A percentile compares a stretch with the other conserved stretches of the same genome.
Conservation (phyloP, 2,888 invertebrate genomes). For the Cosmia trapezina region DNA sequence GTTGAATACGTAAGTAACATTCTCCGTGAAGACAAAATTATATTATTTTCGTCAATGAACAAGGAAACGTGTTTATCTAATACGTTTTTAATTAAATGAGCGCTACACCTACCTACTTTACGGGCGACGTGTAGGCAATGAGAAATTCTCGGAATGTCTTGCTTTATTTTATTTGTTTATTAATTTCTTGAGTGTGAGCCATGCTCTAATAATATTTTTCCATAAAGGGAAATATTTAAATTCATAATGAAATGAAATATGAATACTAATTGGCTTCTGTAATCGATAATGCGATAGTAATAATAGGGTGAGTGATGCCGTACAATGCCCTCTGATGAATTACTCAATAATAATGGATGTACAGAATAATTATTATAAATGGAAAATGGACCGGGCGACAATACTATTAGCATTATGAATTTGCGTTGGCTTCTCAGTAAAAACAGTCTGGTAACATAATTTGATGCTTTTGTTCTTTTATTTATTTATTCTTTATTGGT, state of each 20-base stretch:
- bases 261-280: neutral
- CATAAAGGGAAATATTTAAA: no score
- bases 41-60: conserved; percentile 32
- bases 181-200: neutral
- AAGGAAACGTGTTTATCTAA: conserved; percentile 38
- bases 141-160: conserved; percentile 8
- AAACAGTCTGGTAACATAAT: neutral
- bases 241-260: neutral
- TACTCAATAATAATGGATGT: conserved; percentile 1
- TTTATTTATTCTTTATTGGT: no score
- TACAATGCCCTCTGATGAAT: conserved; percentile 14
- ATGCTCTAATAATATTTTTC: neutral
- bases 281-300: conserved; percentile 4
- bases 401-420: neutral
- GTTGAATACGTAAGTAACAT: no score
- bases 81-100: conserved; percentile 43
- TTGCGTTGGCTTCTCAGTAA: neutral
- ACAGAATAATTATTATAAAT: conserved; percentile 2
- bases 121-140: conserved; percentile 17
- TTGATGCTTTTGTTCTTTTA: no score
- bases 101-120: conserved; percentile 15
- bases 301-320: neutral
- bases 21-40: conserved; percentile 9
- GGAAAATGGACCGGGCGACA: neutral
- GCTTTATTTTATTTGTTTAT: conserved; percentile 11